Base-by-base conservation (phyloP, 53 echinoderm and acorn worm species). In the Holothuria leucospilota region DNA sequence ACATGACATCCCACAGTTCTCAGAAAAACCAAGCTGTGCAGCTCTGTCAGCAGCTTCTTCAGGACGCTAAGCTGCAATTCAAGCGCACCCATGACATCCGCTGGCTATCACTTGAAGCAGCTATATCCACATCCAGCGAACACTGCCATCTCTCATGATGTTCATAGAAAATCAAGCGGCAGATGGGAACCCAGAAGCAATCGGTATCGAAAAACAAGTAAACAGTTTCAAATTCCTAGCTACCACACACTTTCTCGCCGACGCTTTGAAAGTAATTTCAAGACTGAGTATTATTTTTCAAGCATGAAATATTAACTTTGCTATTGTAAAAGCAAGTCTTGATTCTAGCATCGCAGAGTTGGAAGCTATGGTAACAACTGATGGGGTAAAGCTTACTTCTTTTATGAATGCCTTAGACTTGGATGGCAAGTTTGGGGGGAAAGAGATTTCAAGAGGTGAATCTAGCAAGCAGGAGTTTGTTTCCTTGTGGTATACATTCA, bases 1-100 rank as follows among this genome's bases (percentile, higher is more conserved):
- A 56, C 18, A 56, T 56, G 56, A 56, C 56, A 16, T 15, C 16
- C 18, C 56, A 56, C 15, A 56, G 56, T 56, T 34, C 34, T 34
- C 34, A 34, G 34, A 56, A 56, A 56, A 56, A 56, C 8, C 56
- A 56, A 56, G 56, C 56, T 16, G 56, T 56, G 18, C 6, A 18
- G 18, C 56, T 16, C 2, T 27, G 68, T 20, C 68, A 68, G 34
- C 28, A 68, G 34, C 6, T 68, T 68, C 68, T 68, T 23, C 68
- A 28, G 67, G 67, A 66, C 67, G 20, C 4, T 23, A 68, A 29
- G 68, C 68, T 68, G 68, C 68, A 68, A 68, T 68, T 68, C 24
- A 68, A 68, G 68, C 68, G 16, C 28, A 68, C 6, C 26, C 68
- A 68, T 16, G 68, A 34, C 34, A 34, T 34, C 34, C 34, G 34